Evolutionary conservation across 2,888 invertebrate species (phyloP).

Genomic region (Caprella mutica): DNA sequence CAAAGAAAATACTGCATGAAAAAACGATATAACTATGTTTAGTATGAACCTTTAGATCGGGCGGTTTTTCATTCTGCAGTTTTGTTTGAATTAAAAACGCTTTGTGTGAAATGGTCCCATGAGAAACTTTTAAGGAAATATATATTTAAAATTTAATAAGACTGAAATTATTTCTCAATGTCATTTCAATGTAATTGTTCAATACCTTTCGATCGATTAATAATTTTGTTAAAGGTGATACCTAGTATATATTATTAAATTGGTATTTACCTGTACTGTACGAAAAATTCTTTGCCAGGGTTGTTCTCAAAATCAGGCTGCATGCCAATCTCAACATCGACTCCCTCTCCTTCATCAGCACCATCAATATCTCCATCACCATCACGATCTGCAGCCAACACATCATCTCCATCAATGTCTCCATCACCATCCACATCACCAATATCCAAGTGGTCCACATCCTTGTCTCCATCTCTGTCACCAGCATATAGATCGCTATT

Average conservation of each 20-base stretch:
- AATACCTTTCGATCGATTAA: too few relatives aligned
- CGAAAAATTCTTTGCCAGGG: constrained; percentile 28
- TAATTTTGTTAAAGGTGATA: too few relatives aligned
- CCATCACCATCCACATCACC: constrained; percentile 29
- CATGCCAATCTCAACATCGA: constrained; percentile 22
- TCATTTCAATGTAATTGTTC: too few relatives aligned
- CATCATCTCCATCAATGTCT: constrained; percentile 26
- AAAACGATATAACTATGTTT: not conserved
- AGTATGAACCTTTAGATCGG: too few relatives aligned
- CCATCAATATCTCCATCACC: constrained; percentile 29
- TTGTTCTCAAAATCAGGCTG: constrained; percentile 25
- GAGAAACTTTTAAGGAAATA: not conserved
- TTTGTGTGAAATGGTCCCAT: too few relatives aligned
- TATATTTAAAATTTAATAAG: not conserved
- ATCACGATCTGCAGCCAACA: constrained; percentile 23
- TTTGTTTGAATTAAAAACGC: too few relatives aligned
- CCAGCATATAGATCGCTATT: constrained; percentile 18
- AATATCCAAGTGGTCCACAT: constrained; percentile 25
- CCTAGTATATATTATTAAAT: not conserved
- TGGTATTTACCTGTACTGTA: constrained; percentile 23
- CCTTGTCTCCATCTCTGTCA: constrained; percentile 31
- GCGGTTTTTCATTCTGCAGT: too few relatives aligned
- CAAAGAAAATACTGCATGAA: too few relatives aligned
- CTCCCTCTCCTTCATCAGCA: constrained; percentile 26
- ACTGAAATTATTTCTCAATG: not conserved